Conservation (phyloP, 2,888 invertebrate genomes). For the Entomobrya proxima region DNA sequence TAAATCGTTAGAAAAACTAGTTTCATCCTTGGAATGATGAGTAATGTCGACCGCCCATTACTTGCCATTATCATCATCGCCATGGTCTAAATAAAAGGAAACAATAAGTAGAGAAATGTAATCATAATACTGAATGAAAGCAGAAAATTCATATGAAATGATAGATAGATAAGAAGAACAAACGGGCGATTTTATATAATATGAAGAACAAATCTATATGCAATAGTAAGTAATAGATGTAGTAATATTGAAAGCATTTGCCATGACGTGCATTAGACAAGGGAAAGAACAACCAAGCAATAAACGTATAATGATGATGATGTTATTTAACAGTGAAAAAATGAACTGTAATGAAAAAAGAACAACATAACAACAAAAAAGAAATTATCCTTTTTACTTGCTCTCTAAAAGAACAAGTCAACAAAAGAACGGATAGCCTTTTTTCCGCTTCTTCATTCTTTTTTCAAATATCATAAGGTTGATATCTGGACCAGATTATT, state of each 20-base stretch:
- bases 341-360: constrained; percentile 9
- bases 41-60: constrained; percentile 59
- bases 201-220: background rate
- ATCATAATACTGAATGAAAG: constrained; percentile 45
- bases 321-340: constrained; percentile 1
- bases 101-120: constrained; percentile 13
- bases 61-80: constrained; percentile 52
- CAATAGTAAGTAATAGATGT: background rate
- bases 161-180: background rate
- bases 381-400: constrained; percentile 42
- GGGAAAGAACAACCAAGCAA: background rate
- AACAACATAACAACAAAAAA: constrained; percentile 41
- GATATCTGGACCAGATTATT: constrained; percentile 42
- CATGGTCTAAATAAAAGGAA: constrained; percentile 25
- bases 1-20: background rate
- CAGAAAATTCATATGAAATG: background rate
- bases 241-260: background rate
- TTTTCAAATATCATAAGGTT: background rate
- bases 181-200: background rate
- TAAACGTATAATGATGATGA: constrained; percentile 1
- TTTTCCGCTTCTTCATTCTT: constrained; percentile 38
- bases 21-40: background rate
- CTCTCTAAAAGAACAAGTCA: background rate
- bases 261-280: background rate
- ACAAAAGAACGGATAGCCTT: constrained; percentile 34